Conservation (phyloP, 2,888 invertebrate genomes). For the Cloeon dipterum region DNA sequence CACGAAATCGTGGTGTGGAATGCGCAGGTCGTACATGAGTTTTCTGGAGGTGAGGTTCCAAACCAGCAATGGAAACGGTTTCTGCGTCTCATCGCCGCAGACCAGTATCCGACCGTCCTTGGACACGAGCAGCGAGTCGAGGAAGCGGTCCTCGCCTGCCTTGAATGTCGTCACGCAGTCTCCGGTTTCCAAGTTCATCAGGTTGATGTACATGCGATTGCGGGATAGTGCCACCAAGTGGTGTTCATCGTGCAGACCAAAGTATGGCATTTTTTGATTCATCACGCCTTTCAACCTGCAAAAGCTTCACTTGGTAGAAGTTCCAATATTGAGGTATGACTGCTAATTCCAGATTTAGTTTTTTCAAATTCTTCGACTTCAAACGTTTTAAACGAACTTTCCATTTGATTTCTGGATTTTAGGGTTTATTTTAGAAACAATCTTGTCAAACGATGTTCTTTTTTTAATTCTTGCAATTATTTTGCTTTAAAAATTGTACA, state of each 20-base stretch:
- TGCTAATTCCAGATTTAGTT: too few species aligned
- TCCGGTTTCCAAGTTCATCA: slow-evolving; percentile 61
- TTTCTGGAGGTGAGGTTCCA: slow-evolving; percentile 72
- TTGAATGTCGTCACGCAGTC: slow-evolving; percentile 73
- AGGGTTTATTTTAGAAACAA: slow-evolving; percentile 14
- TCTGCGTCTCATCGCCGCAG: slow-evolving; percentile 81
- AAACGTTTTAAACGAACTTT: too few species aligned
- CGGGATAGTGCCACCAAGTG: slow-evolving; percentile 64
- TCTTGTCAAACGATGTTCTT: too few species aligned
- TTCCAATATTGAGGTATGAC: slow-evolving; percentile 24
- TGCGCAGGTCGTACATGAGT: slow-evolving; percentile 63
- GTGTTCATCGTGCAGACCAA: slow-evolving; percentile 55
- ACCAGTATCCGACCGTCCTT: slow-evolving; percentile 72
- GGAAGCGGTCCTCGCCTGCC: slow-evolving; percentile 72
- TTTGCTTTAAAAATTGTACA: too few species aligned
- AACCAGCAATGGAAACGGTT: slow-evolving; percentile 71
- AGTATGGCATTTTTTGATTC: slow-evolving; percentile 85
- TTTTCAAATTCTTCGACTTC: too few species aligned
- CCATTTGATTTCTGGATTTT: background rate
- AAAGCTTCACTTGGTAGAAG: too few species aligned
- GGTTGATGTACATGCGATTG: slow-evolving; percentile 74
- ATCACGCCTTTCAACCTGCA: slow-evolving; percentile 66
- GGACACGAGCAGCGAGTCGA: slow-evolving; percentile 67
- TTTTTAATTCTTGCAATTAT: too few species aligned
- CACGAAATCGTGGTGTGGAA: slow-evolving; percentile 73